phyloP scores from a whole-genome alignment of 2,888 invertebrate species.

The Agrochola litura region DNA sequence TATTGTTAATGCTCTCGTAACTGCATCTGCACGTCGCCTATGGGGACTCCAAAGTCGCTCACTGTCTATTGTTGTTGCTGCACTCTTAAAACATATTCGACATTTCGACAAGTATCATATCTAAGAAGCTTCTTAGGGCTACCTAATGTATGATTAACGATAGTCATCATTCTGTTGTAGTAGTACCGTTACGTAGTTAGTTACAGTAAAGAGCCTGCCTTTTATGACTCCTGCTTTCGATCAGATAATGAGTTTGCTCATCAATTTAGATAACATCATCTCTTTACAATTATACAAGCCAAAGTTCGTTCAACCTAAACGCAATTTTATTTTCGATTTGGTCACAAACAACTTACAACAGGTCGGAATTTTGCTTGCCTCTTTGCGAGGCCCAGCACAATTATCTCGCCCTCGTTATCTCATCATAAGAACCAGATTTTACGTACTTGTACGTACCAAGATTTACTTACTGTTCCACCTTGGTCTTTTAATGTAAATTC shows the following conservation, averaged over 20 bases:
- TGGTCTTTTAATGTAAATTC: neutral
- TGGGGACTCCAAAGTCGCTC: neutral
- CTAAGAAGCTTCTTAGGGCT: neutral
- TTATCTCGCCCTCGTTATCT: neutral
- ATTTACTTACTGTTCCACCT: conserved; percentile 1
- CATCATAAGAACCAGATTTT: conserved; percentile 8
- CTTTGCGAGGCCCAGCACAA: neutral
- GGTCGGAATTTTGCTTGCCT: neutral
- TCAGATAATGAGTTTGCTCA: neutral
- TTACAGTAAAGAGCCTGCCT: neutral
- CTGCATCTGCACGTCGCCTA: no score
- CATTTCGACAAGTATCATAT: neutral
- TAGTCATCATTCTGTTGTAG: neutral
- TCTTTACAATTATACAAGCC: neutral
- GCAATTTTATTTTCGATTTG: neutral
- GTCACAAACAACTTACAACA: neutral
- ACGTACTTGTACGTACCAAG: neutral
- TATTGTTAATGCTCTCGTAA: neutral
- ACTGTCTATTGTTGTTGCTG: neutral
- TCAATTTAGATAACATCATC: neutral
- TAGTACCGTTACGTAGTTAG: neutral
- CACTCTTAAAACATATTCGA: neutral
- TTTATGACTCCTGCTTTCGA: neutral
- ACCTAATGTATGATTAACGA: neutral
- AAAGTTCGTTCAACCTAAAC: conserved; percentile 14